Evolutionary conservation across 1,140 invertebrate species (phyloP), one percentile per base, ranked within the genome.

Genomic region (Cyclina sinensis): DNA sequence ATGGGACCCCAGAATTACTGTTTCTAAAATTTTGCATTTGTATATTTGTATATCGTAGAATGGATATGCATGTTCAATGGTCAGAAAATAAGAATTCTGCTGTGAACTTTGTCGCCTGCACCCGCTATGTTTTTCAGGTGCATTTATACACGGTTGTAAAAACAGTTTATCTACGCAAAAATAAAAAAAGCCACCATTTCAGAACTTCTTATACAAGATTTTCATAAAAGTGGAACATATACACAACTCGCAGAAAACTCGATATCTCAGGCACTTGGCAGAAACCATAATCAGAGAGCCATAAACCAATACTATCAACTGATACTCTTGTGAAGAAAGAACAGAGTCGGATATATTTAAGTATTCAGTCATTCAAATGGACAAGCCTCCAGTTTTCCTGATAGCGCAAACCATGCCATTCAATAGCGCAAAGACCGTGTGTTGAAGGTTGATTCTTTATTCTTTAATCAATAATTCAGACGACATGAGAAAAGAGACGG

Each of bases 401-500:
- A 70, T 70, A 70, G 32, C 65, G 21, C n/a, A 70, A 70, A 70
- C 65, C 32, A 39, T 18, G 14, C 32, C 32, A 70, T 70, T 37
- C 32, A 70, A 70, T 70, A 70, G 2, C 30, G 65, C 32, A 39
- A 70, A 70, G 65, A 39, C 65, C 65, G 21, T 21, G 11, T 27
- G 65, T 70, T 70, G 65, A 70, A 35, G 32, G 65, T 70, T 70
- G 65, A 70, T 70, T 70, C 65, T 70, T 70, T 70, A 70, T 70
- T 70, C 65, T 70, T 70, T 27, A 70, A 81, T 81, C 79, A 81
- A 81, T 81, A 81, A 81, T 81, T 81, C 79, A 81, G 79, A 81
- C 27, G 79, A 62, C 79, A 65, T 18, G 46, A 62, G 57, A 59
- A 43, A 81, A 81, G 54, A 78, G 79, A 70, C 32, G 14, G 65